These are phyloP conservation scores for Tryphoninae sp. DNA, from an alignment of 2,888 invertebrate genomes.

Conservation along the genomic window DNA sequence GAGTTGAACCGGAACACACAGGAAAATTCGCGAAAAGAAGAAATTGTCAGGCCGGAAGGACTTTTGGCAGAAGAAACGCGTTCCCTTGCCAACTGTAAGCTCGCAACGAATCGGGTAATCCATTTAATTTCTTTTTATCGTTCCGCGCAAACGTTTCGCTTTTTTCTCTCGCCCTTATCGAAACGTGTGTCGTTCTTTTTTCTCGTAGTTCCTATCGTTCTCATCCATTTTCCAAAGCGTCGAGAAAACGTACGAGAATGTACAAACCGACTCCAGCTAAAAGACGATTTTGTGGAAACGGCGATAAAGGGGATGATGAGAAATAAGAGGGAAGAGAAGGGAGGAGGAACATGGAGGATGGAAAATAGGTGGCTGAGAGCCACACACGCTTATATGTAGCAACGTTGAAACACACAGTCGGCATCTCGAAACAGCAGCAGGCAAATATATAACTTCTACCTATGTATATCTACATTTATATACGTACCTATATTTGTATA, in stretches of 20 bases:
- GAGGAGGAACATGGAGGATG: not conserved
- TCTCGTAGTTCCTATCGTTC: not conserved
- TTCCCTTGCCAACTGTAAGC: constrained; percentile 32
- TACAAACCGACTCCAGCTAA: not conserved
- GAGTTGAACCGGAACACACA: constrained; percentile 16
- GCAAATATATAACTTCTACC: not conserved
- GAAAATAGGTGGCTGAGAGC: constrained; percentile 1
- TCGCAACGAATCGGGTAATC: constrained; percentile 36
- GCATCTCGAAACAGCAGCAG: constrained; percentile 44
- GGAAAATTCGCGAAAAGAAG: constrained; percentile 18
- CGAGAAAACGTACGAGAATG: constrained; percentile 48
- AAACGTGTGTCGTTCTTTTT: constrained; percentile 12
- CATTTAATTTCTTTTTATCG: constrained; percentile 61
- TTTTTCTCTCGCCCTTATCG: constrained; percentile 42
- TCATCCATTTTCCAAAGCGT: constrained; percentile 38
- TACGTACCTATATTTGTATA: constrained; percentile 3
- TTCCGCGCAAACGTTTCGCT: constrained; percentile 6
- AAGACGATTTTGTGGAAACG: constrained; percentile 22
- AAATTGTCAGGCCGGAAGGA: not conserved
- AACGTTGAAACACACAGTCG: constrained; percentile 34
- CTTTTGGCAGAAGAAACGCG: constrained; percentile 40
- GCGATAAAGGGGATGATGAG: constrained; percentile 35
- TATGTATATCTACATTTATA: not conserved
- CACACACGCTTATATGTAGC: not conserved
- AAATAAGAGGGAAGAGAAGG: constrained; percentile 9